Evolutionary conservation across 1,140 invertebrate species (phyloP).

Genomic region (Heliconius himera): DNA sequence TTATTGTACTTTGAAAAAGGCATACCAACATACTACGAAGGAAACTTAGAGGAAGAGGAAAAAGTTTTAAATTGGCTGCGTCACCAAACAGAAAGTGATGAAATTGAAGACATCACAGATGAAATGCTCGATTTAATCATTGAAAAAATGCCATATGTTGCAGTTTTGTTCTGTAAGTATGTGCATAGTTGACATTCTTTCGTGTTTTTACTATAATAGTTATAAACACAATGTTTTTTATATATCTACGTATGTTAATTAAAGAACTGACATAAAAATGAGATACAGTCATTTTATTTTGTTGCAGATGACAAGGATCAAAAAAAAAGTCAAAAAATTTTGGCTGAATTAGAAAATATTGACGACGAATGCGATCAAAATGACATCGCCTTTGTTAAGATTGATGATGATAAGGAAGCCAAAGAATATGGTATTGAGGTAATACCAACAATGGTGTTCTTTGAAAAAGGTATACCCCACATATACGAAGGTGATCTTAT

Average conservation of each 20-base stretch:
- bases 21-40: conserved; percentile 93
- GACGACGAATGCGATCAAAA: conserved; percentile 96
- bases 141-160: conserved; percentile 92
- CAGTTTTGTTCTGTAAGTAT: conserved; percentile 94
- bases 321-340: conserved; percentile 93
- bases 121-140: conserved; percentile 97
- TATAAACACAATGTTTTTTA: neutral
- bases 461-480: conserved; percentile 93
- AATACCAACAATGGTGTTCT: conserved; percentile 91
- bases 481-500: conserved; percentile 95
- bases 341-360: conserved; percentile 95
- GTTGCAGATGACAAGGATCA: conserved; percentile 94
- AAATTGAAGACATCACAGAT: conserved; percentile 96
- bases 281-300: conserved; percentile 71
- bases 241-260: conserved; percentile 41
- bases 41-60: conserved; percentile 95
- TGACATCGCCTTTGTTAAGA: conserved; percentile 96
- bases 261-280: conserved; percentile 75
- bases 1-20: conserved; percentile 96
- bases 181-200: conserved; percentile 68
- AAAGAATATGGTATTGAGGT: conserved; percentile 94
- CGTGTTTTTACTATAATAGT: neutral
- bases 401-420: conserved; percentile 93
- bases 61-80: conserved; percentile 94
- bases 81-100: conserved; percentile 92